Evolutionary conservation across 2,797 vertebrate species (phyloP), one percentile per base, ranked within the genome.

Genomic region (Heteromormyrus szaboi): DNA sequence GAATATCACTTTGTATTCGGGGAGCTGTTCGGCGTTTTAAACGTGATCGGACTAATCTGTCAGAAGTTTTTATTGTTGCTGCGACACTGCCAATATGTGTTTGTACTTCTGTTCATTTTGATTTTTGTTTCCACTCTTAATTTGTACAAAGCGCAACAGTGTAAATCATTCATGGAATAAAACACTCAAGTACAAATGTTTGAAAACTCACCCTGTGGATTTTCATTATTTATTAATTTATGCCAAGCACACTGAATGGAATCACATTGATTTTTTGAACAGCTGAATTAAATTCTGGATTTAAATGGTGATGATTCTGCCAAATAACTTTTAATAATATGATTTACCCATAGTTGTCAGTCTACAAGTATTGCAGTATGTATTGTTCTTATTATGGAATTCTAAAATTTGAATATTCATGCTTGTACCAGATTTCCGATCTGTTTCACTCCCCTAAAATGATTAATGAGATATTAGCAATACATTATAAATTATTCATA

Each of bases 121-220:
- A 8, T 59, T 29, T 56, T 33, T 50, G 83, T 88, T 83, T 41
- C 68, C 46, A 37, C 25, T 37, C 22, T 85, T 89, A 89, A 89
- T 85, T 85, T 89, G 88, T 89, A 62, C 56, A 85, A 86, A 84
- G 44, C 81, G 19, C 59, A 68, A 87, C 56, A 85, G 81, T 89
- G 88, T 89, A 89, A 89, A 50, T 53, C 44, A 89, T 89, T 89
- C 14, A 68, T 85, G 88, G 81, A 89, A 89, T 89, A 89, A 89
- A 89, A 89, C 88, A 51, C 56, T 11, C 56, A 85, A 89, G 54
- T 86, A 53, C 59, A 29, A 89, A 85, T 14, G 44, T 85, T 65
- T 89, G 88, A 89, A 88, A 88, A 89, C 88, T 59, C 56, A 85
- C 56, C 81, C 88, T 89, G 88, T 89, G 88, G 81, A 89, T 89